These are phyloP conservation scores for Eupithecia inturbata DNA, from an alignment of 2,888 invertebrate genomes.

Conservation along the genomic window DNA sequence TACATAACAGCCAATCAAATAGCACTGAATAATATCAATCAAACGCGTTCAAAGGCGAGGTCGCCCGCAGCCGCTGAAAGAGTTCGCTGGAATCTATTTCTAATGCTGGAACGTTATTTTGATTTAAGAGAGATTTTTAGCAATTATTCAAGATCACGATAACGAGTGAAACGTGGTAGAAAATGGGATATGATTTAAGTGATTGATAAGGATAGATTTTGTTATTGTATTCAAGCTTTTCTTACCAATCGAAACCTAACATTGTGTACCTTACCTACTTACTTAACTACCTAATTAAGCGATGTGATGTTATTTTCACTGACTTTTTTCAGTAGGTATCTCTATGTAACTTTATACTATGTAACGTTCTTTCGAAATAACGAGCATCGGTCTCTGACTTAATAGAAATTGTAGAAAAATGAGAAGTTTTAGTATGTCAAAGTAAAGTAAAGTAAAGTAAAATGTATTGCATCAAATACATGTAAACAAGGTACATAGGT, in stretches of 20 bases:
- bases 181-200: not conserved
- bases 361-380: not conserved
- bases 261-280: not conserved
- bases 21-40: slow-evolving; percentile 1
- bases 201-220: not conserved
- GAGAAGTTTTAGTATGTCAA: no score
- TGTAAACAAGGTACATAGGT: no score
- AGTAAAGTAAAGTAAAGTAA: no score
- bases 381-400: not conserved
- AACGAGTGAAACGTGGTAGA: not conserved
- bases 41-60: not conserved
- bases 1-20: not conserved
- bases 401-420: not conserved
- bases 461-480: no score
- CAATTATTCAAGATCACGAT: not conserved
- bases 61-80: not conserved
- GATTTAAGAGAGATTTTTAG: not conserved
- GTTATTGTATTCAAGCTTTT: not conserved
- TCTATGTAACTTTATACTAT: no score
- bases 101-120: slow-evolving; percentile 1
- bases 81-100: not conserved
- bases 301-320: not conserved
- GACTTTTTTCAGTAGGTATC: not conserved
- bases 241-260: not conserved
- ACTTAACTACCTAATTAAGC: not conserved